Conservation (phyloP, 2,888 invertebrate genomes). For the Nebria salina region DNA sequence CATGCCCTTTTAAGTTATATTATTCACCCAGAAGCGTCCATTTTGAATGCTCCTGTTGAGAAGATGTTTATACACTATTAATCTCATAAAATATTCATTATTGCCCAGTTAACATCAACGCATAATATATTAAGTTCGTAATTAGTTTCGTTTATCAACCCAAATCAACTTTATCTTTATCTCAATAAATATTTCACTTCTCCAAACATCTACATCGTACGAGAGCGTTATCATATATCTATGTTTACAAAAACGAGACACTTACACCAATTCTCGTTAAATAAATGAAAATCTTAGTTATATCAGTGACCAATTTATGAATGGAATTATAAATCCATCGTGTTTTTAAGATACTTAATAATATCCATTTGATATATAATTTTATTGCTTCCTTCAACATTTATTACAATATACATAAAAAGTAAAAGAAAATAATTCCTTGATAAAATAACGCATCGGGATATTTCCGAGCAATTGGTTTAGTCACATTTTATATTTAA, state of each 20-base stretch:
- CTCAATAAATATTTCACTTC: no score
- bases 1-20: slow-evolving; percentile 13
- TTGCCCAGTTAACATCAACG: not conserved
- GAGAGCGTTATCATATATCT: no score
- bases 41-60: not conserved
- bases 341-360: not conserved
- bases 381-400: not conserved
- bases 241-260: no score
- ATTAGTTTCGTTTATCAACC: no score
- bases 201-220: no score
- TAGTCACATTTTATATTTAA: not conserved
- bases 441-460: not conserved
- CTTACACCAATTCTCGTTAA: no score
- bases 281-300: no score
- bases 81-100: not conserved
- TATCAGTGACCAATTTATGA: no score
- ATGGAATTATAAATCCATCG: no score
- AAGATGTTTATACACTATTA: not conserved
- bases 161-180: no score
- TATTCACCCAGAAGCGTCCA: slow-evolving; percentile 15
- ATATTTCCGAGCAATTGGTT: slow-evolving; percentile 7
- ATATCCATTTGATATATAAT: not conserved
- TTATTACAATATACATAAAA: slow-evolving; percentile 13
- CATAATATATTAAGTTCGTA: not conserved
- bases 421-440: not conserved